Conservation (phyloP, 2,797 vertebrate genomes). For the Gymnocypris eckloni region DNA sequence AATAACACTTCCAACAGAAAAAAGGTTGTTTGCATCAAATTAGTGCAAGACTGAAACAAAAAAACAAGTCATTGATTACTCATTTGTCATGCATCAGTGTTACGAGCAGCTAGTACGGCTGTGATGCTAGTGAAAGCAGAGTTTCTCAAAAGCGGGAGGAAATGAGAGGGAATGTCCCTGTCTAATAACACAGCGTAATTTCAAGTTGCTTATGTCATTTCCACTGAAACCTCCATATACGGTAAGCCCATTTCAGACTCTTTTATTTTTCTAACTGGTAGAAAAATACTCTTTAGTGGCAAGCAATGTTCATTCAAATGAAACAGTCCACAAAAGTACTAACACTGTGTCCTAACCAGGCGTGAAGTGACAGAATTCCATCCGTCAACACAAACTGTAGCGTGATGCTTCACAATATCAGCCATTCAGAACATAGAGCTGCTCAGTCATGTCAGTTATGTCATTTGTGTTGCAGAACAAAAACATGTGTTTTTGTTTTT, state of each 20-base stretch:
- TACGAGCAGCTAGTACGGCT: slow-evolving; percentile 71
- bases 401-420: background rate
- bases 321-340: background rate
- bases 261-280: background rate
- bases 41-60: slow-evolving; percentile 57
- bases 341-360: slow-evolving; percentile 17
- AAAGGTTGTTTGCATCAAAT: slow-evolving; percentile 67
- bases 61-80: slow-evolving; percentile 61
- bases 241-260: background rate
- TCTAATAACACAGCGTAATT: background rate
- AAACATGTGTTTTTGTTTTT: background rate
- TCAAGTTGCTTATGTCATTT: slow-evolving; percentile 10
- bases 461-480: background rate
- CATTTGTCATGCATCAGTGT: slow-evolving; percentile 69
- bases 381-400: background rate
- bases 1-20: slow-evolving; percentile 63
- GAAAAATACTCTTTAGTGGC: background rate
- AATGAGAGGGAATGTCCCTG: slow-evolving; percentile 15
- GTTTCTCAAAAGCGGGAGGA: slow-evolving; percentile 11
- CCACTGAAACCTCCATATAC: background rate
- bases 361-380: background rate
- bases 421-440: background rate
- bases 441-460: background rate
- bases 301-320: background rate
- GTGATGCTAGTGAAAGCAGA: slow-evolving; percentile 59